Conservation (phyloP, 2,797 vertebrate species). For the Protosalanx chinensis region DNA sequence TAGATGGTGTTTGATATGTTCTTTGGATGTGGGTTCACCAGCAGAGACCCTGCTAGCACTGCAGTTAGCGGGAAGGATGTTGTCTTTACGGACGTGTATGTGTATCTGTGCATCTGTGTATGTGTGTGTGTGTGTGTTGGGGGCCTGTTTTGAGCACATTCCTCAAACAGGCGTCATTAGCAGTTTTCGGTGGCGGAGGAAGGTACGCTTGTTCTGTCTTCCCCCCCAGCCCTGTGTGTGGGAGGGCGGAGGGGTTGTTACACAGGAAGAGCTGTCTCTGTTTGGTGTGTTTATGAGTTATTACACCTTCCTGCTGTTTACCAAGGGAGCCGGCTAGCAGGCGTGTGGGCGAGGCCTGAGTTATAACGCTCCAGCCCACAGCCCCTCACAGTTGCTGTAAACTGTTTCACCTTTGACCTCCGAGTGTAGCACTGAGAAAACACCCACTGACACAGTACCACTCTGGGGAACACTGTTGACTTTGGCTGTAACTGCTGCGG, state of each 20-base stretch:
- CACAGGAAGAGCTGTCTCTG: conserved; percentile 66
- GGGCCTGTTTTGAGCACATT: background rate
- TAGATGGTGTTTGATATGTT: conserved; percentile 62
- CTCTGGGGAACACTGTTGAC: conserved; percentile 49
- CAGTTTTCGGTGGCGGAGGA: too few species aligned
- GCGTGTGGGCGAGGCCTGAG: conserved; percentile 38
- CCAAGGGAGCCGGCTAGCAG: conserved; percentile 31
- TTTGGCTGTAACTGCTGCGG: conserved; percentile 23
- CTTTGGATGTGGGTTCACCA: background rate
- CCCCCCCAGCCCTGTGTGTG: conserved; percentile 39
- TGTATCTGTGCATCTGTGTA: background rate
- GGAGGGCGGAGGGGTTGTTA: conserved; percentile 58
- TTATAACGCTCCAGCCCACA: conserved; percentile 52
- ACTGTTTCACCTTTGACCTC: conserved; percentile 61
- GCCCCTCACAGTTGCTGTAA: conserved; percentile 45
- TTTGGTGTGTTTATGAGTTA: conserved; percentile 70
- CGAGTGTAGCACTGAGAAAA: conserved; percentile 20
- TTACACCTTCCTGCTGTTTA: conserved; percentile 72
- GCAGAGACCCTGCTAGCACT: background rate
- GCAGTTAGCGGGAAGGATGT: background rate
- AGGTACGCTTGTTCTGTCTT: too few species aligned
- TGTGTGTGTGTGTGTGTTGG: conserved; percentile 17
- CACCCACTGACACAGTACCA: conserved; percentile 40
- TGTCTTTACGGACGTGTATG: background rate
- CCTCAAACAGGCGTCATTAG: background rate